A percentile compares a stretch with the other conserved stretches of the same genome.
phyloP scores from a whole-genome alignment of 2,888 invertebrate genomes.

The Dendrolimus pini region DNA sequence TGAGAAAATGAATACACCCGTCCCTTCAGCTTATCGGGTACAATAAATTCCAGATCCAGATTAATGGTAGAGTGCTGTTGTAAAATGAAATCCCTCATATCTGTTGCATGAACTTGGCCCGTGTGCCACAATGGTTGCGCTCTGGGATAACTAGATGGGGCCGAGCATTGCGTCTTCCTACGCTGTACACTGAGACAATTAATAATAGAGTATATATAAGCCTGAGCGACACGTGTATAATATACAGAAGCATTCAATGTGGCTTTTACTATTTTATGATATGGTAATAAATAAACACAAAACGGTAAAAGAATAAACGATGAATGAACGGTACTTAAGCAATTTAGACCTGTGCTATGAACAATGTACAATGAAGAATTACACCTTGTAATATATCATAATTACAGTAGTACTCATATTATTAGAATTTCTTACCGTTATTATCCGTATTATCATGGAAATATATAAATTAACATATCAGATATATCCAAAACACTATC shows the following conservation, averaged over 20 bases:
- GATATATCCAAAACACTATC: not conserved
- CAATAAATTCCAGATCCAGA: not conserved
- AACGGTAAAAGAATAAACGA: not conserved
- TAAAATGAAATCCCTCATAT: slow-evolving; percentile 22
- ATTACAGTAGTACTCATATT: not conserved
- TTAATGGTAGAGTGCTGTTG: slow-evolving; percentile 2
- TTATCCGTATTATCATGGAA: not conserved
- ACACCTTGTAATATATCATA: not conserved
- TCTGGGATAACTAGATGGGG: slow-evolving; percentile 47
- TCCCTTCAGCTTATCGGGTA: no score
- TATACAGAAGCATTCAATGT: no score
- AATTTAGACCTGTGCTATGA: no score
- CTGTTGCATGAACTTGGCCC: slow-evolving; percentile 54
- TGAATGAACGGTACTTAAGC: no score
- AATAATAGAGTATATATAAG: slow-evolving; percentile 30
- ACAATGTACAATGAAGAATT: not conserved
- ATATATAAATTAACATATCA: not conserved
- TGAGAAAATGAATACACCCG: no score
- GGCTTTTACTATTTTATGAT: no score
- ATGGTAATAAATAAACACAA: not conserved
- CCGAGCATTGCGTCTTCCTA: slow-evolving; percentile 23
- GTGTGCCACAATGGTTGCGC: slow-evolving; percentile 21
- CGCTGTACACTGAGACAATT: slow-evolving; percentile 34
- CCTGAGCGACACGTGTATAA: slow-evolving; percentile 12
- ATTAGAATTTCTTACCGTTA: not conserved